phyloP scores from a whole-genome alignment of 2,113 vertebrate genomes.

The Eulemur macaco region DNA sequence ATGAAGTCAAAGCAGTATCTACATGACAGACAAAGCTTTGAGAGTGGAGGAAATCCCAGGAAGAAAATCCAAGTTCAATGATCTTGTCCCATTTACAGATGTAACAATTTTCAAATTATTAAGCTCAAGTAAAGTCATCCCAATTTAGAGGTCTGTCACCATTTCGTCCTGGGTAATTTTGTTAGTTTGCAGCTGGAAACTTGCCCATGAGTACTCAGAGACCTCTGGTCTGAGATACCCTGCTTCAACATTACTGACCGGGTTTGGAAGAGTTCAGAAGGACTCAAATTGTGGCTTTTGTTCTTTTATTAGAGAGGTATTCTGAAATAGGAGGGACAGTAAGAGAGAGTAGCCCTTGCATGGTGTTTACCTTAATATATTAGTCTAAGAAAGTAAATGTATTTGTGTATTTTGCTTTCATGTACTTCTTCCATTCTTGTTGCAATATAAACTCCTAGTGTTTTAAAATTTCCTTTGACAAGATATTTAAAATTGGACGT shows the following conservation, averaged over 20 bases:
- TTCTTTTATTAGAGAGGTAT: neutral
- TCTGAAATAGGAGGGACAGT: neutral
- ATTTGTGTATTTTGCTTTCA: neutral
- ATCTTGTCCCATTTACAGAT: slow-evolving; percentile 3
- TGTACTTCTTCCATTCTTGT: neutral
- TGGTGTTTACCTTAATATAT: neutral
- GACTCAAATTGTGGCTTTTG: neutral
- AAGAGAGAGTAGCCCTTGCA: neutral
- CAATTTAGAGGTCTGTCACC: neutral
- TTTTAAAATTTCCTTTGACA: slow-evolving; percentile 1
- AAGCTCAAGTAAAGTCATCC: neutral
- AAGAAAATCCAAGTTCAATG: slow-evolving; percentile 14
- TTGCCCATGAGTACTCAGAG: neutral
- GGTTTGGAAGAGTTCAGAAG: neutral
- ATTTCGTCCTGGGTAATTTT: neutral
- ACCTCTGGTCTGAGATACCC: neutral
- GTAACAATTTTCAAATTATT: neutral
- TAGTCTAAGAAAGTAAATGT: neutral
- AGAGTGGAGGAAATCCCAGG: neutral
- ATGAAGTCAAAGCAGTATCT: neutral
- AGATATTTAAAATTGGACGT: neutral
- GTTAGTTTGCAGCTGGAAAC: neutral
- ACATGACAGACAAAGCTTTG: neutral
- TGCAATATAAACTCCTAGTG: neutral
- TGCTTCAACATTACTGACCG: neutral